These are phyloP conservation scores for Scalopus aquaticus DNA, from an alignment of 2,113 vertebrate genomes.

Conservation along the genomic window DNA sequence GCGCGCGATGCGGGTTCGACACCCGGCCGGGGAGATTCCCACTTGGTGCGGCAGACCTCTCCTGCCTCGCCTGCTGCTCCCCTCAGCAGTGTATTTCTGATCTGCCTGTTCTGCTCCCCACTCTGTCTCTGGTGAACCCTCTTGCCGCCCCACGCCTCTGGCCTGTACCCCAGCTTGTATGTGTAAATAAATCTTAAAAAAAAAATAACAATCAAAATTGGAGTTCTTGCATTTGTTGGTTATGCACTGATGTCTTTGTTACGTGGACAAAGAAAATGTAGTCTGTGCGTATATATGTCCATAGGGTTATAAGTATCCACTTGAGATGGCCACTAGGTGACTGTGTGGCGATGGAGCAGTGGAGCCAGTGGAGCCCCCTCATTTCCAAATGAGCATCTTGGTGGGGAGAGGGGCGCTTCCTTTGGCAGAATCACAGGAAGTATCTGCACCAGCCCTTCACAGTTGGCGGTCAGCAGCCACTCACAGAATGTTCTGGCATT, in stretches of 20 bases:
- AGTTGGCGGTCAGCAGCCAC: neutral
- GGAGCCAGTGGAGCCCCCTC: neutral
- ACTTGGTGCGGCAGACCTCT: too few relatives aligned
- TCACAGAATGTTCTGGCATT: slow-evolving; percentile 39
- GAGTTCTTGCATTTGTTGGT: slow-evolving; percentile 32
- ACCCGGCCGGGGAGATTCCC: too few relatives aligned
- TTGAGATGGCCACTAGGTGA: slow-evolving; percentile 14
- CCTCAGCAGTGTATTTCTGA: too few relatives aligned
- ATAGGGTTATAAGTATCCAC: neutral
- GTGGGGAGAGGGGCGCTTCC: slow-evolving; percentile 44
- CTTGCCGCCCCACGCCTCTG: too few relatives aligned
- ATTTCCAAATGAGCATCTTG: neutral
- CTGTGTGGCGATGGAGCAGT: neutral
- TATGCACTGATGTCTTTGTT: neutral
- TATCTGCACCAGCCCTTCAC: neutral
- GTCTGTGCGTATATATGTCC: neutral
- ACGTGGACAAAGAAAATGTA: slow-evolving; percentile 16
- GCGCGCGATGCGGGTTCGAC: too few relatives aligned
- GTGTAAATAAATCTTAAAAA: too few relatives aligned
- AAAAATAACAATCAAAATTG: neutral
- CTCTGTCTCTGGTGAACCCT: too few relatives aligned
- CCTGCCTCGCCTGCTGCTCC: too few relatives aligned
- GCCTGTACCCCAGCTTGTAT: too few relatives aligned
- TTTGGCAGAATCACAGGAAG: neutral
- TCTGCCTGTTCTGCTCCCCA: too few relatives aligned